Evolutionary conservation across 1,140 invertebrate genomes (phyloP).

Genomic region (Caenorhabditis briggsae): DNA sequence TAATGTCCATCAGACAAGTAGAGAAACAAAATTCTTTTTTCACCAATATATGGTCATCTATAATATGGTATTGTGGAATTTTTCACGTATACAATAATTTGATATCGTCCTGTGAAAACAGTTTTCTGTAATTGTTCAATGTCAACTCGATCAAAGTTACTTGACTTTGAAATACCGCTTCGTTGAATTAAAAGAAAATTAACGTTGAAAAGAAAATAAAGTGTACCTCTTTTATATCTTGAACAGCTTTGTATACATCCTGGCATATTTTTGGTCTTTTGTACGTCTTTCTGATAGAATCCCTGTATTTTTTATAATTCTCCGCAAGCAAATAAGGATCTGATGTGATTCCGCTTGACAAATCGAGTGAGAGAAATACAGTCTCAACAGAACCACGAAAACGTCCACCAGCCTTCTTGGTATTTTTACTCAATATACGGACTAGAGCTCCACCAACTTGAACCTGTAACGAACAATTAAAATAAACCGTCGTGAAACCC

Average conservation of each 20-base stretch:
- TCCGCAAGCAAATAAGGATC: not conserved
- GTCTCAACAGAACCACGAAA: not conserved
- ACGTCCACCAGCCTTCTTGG: not conserved
- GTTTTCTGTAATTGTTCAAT: slow-evolving; percentile 1
- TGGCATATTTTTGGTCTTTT: not conserved
- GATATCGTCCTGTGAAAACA: not conserved
- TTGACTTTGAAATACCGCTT: not conserved
- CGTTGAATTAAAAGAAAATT: not conserved
- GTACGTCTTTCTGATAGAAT: not conserved
- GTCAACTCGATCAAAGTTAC: not conserved
- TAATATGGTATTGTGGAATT: slow-evolving; percentile 5
- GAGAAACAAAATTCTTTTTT: not conserved
- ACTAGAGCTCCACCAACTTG: not conserved
- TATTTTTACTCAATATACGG: not conserved
- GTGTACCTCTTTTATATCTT: not conserved
- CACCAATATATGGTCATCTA: not conserved
- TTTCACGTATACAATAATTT: not conserved
- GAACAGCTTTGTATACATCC: not conserved
- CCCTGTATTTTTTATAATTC: not conserved
- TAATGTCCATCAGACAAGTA: not conserved
- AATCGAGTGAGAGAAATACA: not conserved
- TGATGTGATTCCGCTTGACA: not conserved
- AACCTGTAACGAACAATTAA: not conserved
- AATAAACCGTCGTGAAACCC: no score
- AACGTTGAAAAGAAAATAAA: not conserved